Evolutionary conservation across 2,113 vertebrate species (phyloP), one percentile per base, ranked within the genome.

Genomic region (Chaetops frenatus): DNA sequence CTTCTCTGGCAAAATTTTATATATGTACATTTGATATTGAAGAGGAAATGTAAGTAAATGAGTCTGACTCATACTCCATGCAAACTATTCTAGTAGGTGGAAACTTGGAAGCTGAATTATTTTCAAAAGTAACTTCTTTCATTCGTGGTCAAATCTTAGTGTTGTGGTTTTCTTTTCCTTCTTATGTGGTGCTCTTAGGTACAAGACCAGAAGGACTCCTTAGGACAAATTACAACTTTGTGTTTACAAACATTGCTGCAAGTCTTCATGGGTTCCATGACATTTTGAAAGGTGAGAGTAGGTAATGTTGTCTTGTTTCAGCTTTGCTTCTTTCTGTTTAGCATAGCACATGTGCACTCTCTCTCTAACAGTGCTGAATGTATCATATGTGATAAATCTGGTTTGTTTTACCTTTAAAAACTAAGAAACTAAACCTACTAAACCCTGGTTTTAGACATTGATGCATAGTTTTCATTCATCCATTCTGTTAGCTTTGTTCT

Each of bases 211-310:
- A 99, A 60, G 98, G 98, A 78, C 91, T 99, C 69, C 98, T 98
- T 93, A 98, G 98, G 92, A 98, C 98, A 97, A 99, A 99, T 97
- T 98, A 98, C 83, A 98, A 96, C 24, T 98, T 98, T 2, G 98
- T 99, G 79, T 98, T 99, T 97, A 99, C 99, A 80, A 98, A 99
- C 90, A 98, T 99, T 91, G 98, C 98, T 67, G 97, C 98, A 87
- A 98, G 98, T 97, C 98, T 99, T 78, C 98, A 98, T 94, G 98
- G 98, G 93, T 98, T 99, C 85, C 98, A 99, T 81, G 98, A 99
- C 40, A 57, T 98, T 95, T 96, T 99, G 97, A 98, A 98, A 99
- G 99, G 99, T 99, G 94, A 98, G 98, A 76, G 40, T 50, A 79
- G 18, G 58, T 19, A 91, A 8, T 42, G 29, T n/a, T 47, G 29